These are phyloP conservation scores for Thymelicus lineola DNA, from an alignment of 2,888 invertebrate species.

Conservation along the genomic window DNA sequence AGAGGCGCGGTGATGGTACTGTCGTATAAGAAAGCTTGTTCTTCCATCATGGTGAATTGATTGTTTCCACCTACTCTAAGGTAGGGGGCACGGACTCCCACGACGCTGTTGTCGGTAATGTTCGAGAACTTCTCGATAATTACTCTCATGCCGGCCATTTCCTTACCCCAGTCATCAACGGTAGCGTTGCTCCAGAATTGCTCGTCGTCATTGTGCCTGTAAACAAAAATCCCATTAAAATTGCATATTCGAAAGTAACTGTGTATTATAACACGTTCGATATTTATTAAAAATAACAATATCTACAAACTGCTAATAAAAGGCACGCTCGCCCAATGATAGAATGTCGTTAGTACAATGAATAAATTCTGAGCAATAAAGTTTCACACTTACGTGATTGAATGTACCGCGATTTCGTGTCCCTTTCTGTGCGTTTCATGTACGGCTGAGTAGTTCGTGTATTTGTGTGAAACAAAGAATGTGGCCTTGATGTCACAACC, in stretches of 20 bases:
- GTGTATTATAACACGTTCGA: neutral
- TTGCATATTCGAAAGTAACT: neutral
- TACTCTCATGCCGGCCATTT: slow-evolving; percentile 97
- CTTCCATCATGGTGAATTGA: slow-evolving; percentile 99
- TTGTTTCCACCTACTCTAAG: slow-evolving; percentile 97
- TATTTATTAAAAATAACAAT: neutral
- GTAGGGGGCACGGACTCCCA: slow-evolving; percentile 96
- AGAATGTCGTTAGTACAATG: neutral
- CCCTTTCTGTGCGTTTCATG: slow-evolving; percentile 96
- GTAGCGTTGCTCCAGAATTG: slow-evolving; percentile 97
- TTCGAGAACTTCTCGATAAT: slow-evolving; percentile 96
- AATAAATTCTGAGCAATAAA: slow-evolving; percentile 14
- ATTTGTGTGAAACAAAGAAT: slow-evolving; percentile 96
- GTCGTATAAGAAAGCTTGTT: slow-evolving; percentile 97
- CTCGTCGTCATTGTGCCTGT: slow-evolving; percentile 95
- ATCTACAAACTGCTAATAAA: neutral
- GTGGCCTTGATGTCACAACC: slow-evolving; percentile 97
- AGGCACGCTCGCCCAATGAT: neutral
- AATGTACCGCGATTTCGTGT: slow-evolving; percentile 97
- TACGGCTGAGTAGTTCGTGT: slow-evolving; percentile 96
- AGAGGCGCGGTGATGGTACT: slow-evolving; percentile 97
- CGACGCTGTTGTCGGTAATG: slow-evolving; percentile 95
- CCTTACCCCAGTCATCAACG: slow-evolving; percentile 97
- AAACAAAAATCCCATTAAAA: slow-evolving; percentile 48
- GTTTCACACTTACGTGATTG: slow-evolving; percentile 91